phyloP scores from a whole-genome alignment of 2,797 vertebrate genomes.

The Cossypha caffra region DNA sequence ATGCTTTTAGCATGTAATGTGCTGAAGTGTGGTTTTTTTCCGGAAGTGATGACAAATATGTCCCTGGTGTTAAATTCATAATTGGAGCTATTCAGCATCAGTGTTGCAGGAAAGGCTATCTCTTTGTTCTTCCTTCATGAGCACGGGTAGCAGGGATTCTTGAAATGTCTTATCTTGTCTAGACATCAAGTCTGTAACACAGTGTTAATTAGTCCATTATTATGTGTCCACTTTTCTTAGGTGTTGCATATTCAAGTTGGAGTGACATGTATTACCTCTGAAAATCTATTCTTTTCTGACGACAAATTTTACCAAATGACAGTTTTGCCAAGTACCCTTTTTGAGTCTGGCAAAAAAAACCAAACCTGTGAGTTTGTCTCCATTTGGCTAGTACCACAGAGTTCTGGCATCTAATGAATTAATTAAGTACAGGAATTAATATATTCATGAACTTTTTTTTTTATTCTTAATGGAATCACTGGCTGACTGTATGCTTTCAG shows the following conservation, averaged over 20 bases:
- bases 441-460: neutral
- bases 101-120: constrained; percentile 49
- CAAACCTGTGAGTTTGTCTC: neutral
- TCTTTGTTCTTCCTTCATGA: constrained; percentile 56
- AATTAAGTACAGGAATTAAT: neutral
- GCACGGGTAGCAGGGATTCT: constrained; percentile 63
- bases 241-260: constrained; percentile 21
- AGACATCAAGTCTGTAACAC: constrained; percentile 79
- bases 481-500: neutral
- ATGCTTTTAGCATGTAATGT: constrained; percentile 18
- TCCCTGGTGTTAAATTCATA: constrained; percentile 31
- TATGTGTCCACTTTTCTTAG: constrained; percentile 56
- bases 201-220: constrained; percentile 62
- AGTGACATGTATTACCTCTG: constrained; percentile 27
- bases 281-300: constrained; percentile 21
- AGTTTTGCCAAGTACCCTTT: neutral
- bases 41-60: neutral
- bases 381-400: neutral
- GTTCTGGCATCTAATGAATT: neutral
- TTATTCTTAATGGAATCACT: neutral
- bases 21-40: constrained; percentile 10
- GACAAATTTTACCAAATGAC: constrained; percentile 2
- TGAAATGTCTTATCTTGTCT: constrained; percentile 84
- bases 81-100: constrained; percentile 15
- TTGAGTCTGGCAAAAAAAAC: constrained; percentile 40